Conservation (phyloP, 2,888 invertebrate species). For the Tenthredo scrophulariae region DNA sequence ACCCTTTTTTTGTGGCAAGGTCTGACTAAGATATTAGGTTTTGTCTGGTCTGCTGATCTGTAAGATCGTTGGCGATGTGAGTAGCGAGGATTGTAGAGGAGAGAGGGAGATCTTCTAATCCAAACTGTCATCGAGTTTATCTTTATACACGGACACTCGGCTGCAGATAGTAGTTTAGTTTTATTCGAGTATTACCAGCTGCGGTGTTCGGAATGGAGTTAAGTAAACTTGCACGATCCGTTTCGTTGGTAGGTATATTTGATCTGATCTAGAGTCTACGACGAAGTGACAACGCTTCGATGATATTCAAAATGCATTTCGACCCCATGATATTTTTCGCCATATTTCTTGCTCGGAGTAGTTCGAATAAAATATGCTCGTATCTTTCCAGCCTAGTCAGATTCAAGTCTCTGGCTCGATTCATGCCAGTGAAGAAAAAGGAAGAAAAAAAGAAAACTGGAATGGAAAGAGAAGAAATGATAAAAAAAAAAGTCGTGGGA, state of each 20-base stretch:
- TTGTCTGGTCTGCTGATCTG: conserved; percentile 7
- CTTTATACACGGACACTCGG: conserved; percentile 6
- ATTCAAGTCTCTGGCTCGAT: background rate
- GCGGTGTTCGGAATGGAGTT: background rate
- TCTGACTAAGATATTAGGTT: conserved; percentile 31
- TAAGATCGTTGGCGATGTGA: background rate
- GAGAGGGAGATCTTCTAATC: background rate
- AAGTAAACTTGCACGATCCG: background rate
- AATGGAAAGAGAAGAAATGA: conserved; percentile 61
- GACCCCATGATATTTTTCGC: background rate
- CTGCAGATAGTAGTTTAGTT: background rate
- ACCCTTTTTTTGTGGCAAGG: background rate
- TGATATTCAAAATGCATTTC: conserved; percentile 3
- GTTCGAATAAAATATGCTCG: background rate
- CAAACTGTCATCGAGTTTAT: conserved; percentile 31
- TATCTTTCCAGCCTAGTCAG: background rate
- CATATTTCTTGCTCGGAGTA: background rate
- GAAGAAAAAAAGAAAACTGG: conserved; percentile 29
- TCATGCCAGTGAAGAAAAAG: background rate
- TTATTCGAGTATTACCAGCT: background rate
- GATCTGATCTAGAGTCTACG: background rate
- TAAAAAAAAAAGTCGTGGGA: conserved; percentile 43
- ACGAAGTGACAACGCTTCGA: background rate
- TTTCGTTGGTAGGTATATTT: background rate
- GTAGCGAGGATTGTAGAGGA: background rate